These are phyloP conservation scores for Dasysyrphus albostriatus DNA, from an alignment of 2,888 invertebrate genomes.

Conservation along the genomic window DNA sequence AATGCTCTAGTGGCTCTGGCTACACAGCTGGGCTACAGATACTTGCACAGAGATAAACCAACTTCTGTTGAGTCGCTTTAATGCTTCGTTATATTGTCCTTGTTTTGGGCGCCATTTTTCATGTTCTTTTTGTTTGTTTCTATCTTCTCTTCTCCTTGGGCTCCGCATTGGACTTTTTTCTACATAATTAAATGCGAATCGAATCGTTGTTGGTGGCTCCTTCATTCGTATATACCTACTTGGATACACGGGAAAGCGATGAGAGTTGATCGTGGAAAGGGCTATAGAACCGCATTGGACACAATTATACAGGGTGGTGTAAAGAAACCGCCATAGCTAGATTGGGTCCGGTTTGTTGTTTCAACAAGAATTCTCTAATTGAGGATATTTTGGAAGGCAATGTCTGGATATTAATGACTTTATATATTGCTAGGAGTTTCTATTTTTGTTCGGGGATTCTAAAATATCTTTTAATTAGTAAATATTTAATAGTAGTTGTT, in stretches of 20 bases:
- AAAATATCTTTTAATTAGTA: slow-evolving; percentile 7
- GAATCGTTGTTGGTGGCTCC: slow-evolving; percentile 19
- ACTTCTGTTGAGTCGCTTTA: slow-evolving; percentile 59
- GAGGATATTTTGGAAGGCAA: background rate
- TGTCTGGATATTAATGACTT: slow-evolving; percentile 9
- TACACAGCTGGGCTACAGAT: slow-evolving; percentile 59
- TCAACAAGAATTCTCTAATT: slow-evolving; percentile 15
- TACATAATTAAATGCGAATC: slow-evolving; percentile 69
- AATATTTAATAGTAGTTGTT: slow-evolving; percentile 6
- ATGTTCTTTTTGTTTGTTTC: slow-evolving; percentile 47
- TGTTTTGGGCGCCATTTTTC: slow-evolving; percentile 69
- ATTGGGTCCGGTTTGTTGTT: background rate
- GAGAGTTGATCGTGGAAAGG: slow-evolving; percentile 4
- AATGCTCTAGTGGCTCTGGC: slow-evolving; percentile 69
- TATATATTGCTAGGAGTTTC: background rate
- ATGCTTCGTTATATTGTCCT: slow-evolving; percentile 66
- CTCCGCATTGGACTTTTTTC: slow-evolving; percentile 36
- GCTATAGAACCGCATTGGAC: slow-evolving; percentile 48
- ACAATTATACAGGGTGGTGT: slow-evolving; percentile 34
- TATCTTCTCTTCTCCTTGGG: background rate
- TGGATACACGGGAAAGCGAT: background rate
- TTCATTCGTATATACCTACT: background rate
- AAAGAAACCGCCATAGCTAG: slow-evolving; percentile 32
- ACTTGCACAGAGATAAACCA: slow-evolving; percentile 44
- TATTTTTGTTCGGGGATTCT: background rate